These are phyloP conservation scores for Montifringilla adamsi DNA, from an alignment of 2,113 vertebrate genomes.

Conservation along the genomic window DNA sequence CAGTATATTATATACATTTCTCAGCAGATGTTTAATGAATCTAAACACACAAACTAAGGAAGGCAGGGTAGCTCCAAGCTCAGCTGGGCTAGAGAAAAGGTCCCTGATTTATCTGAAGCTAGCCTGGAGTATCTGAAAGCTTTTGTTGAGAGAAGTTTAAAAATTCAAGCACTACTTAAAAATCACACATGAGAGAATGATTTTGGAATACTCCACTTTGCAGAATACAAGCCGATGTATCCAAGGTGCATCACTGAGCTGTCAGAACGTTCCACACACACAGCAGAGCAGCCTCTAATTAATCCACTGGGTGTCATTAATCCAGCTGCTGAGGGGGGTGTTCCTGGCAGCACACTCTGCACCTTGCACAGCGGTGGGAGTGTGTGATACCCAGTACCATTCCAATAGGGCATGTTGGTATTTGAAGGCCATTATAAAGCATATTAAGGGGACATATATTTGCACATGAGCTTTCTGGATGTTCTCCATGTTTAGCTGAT, in stretches of 20 bases:
- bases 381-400: background rate
- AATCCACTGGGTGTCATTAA: slow-evolving; percentile 5
- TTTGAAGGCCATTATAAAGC: background rate
- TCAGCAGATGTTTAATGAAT: background rate
- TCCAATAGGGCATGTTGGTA: background rate
- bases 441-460: background rate
- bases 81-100: background rate
- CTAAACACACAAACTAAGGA: background rate
- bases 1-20: background rate
- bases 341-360: background rate
- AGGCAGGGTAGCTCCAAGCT: background rate
- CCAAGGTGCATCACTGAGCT: background rate
- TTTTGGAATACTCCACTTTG: background rate
- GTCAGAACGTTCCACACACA: background rate
- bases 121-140: background rate
- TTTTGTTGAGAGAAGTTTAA: background rate
- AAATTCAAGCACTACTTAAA: background rate
- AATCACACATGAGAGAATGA: background rate
- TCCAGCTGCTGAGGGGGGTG: background rate
- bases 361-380: background rate
- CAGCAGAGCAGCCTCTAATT: background rate
- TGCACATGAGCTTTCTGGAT: background rate
- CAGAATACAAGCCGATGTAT: background rate
- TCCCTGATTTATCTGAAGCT: background rate
- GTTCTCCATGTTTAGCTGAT: background rate